Evolutionary conservation across 2,888 invertebrate species (phyloP).

Genomic region (Pollenia amentaria): DNA sequence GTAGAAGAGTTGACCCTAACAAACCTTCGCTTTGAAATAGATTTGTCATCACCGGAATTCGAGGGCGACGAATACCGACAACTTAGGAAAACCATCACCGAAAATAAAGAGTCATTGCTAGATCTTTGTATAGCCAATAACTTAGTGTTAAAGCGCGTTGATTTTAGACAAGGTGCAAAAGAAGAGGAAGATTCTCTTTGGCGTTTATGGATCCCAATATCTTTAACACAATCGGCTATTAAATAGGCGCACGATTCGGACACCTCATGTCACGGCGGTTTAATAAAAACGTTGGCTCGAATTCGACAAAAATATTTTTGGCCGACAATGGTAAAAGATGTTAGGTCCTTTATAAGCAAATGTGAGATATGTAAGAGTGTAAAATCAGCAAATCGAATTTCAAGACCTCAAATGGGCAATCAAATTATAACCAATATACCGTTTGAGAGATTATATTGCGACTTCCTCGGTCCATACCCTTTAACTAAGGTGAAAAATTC

Average conservation of each 20-base stretch:
- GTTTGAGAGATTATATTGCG: slow-evolving; percentile 40
- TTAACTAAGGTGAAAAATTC: slow-evolving; percentile 9
- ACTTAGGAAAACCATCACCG: background rate
- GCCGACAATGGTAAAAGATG: slow-evolving; percentile 40
- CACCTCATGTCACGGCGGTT: slow-evolving; percentile 30
- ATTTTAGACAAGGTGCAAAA: background rate
- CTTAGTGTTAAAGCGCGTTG: background rate
- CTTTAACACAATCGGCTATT: background rate
- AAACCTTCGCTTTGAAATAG: background rate
- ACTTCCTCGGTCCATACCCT: slow-evolving; percentile 30
- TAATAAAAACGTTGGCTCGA: slow-evolving; percentile 24
- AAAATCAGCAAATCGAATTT: slow-evolving; percentile 21
- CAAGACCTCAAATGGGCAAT: slow-evolving; percentile 24
- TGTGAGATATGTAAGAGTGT: slow-evolving; percentile 45
- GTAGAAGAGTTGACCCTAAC: background rate
- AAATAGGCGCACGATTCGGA: slow-evolving; percentile 8
- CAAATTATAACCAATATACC: slow-evolving; percentile 3
- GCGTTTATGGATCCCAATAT: slow-evolving; percentile 26
- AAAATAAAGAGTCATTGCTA: background rate
- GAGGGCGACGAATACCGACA: background rate
- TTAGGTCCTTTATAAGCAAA: background rate
- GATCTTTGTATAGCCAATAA: background rate
- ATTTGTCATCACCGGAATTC: slow-evolving; percentile 27
- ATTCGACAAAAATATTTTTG: slow-evolving; percentile 14
- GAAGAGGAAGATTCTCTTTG: slow-evolving; percentile 17